phyloP scores from a whole-genome alignment of 2,113 vertebrate genomes.

The Corythoichthys haematopterus region DNA sequence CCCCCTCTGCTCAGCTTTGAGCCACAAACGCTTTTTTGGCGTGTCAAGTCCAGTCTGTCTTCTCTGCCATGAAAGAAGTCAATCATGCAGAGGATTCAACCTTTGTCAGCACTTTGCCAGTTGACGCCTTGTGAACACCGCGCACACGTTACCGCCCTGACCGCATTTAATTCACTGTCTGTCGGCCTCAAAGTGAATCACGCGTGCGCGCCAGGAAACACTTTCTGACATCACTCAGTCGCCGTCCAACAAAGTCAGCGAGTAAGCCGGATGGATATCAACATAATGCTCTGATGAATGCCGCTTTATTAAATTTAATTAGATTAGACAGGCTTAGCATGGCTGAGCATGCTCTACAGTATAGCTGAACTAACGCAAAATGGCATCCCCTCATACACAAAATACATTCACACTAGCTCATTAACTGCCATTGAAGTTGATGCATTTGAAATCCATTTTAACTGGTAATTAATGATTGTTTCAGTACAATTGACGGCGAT shows the following conservation, averaged over 20 bases:
- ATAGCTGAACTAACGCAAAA: slow-evolving; percentile 38
- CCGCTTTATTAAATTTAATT: slow-evolving; percentile 61
- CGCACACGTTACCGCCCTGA: slow-evolving; percentile 12
- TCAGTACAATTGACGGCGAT: too few relatives aligned
- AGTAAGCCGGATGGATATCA: slow-evolving; percentile 43
- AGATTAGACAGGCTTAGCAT: slow-evolving; percentile 49
- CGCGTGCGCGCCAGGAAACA: background rate
- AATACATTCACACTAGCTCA: slow-evolving; percentile 51
- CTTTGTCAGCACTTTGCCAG: slow-evolving; percentile 47
- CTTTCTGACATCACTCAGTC: slow-evolving; percentile 31
- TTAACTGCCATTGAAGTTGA: too few relatives aligned
- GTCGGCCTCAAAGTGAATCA: slow-evolving; percentile 24
- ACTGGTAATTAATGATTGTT: too few relatives aligned
- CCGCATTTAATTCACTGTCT: slow-evolving; percentile 8
- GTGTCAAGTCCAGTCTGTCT: slow-evolving; percentile 25
- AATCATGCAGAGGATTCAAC: slow-evolving; percentile 37
- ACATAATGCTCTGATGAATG: slow-evolving; percentile 53
- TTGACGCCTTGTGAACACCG: slow-evolving; percentile 8
- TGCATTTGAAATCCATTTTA: too few relatives aligned
- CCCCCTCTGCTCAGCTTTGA: slow-evolving; percentile 23
- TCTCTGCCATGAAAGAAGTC: slow-evolving; percentile 30
- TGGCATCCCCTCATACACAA: slow-evolving; percentile 32
- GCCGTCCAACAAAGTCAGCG: slow-evolving; percentile 32
- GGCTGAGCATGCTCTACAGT: slow-evolving; percentile 22
- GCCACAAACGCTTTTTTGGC: slow-evolving; percentile 21